Evolutionary conservation across 2,113 vertebrate species (phyloP).

Genomic region (Indicator maculatus): DNA sequence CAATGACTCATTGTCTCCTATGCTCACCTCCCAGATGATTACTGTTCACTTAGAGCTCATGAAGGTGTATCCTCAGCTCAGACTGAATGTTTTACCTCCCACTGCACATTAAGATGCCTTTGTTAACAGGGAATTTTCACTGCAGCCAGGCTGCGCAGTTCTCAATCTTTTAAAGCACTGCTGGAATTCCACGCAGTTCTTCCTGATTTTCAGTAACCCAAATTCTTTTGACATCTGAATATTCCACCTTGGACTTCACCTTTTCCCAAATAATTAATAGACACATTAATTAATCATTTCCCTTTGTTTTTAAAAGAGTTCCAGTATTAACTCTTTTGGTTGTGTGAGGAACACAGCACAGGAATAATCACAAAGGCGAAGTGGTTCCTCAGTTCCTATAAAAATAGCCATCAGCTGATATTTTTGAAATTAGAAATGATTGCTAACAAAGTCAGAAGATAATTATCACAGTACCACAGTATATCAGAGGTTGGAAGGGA

Average conservation of each 20-base stretch:
- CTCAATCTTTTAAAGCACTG: constrained; percentile 31
- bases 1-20: background rate
- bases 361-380: background rate
- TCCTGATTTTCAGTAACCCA: constrained; percentile 55
- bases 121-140: constrained; percentile 39
- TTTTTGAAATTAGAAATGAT: constrained; percentile 1
- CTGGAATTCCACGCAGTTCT: constrained; percentile 48
- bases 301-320: constrained; percentile 40
- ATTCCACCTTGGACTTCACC: constrained; percentile 33
- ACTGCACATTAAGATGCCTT: constrained; percentile 60
- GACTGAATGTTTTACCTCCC: constrained; percentile 50
- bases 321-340: constrained; percentile 8
- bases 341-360: background rate
- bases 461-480: background rate
- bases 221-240: constrained; percentile 68
- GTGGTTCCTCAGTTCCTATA: background rate
- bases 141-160: constrained; percentile 13
- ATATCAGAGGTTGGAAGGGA: too few relatives aligned
- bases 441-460: background rate
- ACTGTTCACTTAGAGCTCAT: constrained; percentile 32
- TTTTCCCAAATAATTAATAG: constrained; percentile 61
- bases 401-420: background rate
- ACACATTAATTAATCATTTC: constrained; percentile 25
- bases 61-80: constrained; percentile 50
- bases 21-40: constrained; percentile 7